Conservation (phyloP, 2,113 vertebrate species). For the Grantiella picta region DNA sequence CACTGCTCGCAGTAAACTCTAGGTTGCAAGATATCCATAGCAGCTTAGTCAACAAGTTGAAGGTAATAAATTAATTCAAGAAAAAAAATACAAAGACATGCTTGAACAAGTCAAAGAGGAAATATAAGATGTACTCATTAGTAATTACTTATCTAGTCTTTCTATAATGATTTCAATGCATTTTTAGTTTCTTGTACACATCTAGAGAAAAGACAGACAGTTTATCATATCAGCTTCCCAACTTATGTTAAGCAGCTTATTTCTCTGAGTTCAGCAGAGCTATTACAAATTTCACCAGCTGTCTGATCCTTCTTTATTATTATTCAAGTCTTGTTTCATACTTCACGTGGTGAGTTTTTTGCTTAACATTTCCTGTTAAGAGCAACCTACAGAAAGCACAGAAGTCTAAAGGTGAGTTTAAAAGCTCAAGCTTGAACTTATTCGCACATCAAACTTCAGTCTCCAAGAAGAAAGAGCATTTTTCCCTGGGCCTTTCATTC, state of each 20-base stretch:
- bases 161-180: background rate
- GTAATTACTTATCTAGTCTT: background rate
- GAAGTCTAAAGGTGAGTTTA: background rate
- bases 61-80: background rate
- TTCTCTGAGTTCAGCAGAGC: background rate
- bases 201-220: background rate
- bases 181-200: background rate
- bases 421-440: background rate
- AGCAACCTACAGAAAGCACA: background rate
- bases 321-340: background rate
- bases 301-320: background rate
- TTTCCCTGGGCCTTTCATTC: background rate
- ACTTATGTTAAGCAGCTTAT: background rate
- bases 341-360: background rate
- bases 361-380: background rate
- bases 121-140: background rate
- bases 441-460: background rate
- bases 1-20: background rate
- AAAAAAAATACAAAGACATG: background rate
- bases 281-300: background rate
- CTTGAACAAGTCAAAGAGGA: background rate
- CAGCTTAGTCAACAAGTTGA: background rate
- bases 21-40: background rate
- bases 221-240: background rate
- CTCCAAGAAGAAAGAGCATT: background rate